These are phyloP conservation scores for Myotis planiceps DNA, from an alignment of 2,797 vertebrate species.

Conservation along the genomic window DNA sequence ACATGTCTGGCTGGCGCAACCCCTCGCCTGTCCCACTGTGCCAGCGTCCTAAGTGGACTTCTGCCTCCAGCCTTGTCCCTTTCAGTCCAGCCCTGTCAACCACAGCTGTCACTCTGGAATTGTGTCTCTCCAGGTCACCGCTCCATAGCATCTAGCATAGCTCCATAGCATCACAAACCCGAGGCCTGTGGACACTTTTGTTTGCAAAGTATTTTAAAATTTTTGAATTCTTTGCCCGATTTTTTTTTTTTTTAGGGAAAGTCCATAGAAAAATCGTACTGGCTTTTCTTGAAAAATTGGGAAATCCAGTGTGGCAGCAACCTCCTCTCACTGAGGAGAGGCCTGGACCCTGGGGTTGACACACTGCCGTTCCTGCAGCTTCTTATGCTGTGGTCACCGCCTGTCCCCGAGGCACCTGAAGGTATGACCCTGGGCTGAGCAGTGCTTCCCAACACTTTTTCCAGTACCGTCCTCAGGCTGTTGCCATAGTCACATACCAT, in stretches of 20 bases:
- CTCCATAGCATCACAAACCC: not conserved
- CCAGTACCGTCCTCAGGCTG: not conserved
- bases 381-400: not conserved
- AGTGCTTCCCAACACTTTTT: not conserved
- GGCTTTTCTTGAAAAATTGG: slow-evolving; percentile 1
- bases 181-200: not conserved
- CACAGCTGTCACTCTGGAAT: not conserved
- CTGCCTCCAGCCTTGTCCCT: not conserved
- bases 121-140: not conserved
- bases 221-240: not conserved
- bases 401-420: not conserved
- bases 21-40: not conserved
- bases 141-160: not conserved
- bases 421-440: not conserved
- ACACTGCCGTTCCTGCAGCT: not conserved
- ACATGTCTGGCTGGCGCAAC: not conserved
- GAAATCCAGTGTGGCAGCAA: not conserved
- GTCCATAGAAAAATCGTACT: not conserved
- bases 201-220: not conserved
- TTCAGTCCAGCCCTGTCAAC: not conserved
- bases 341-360: not conserved
- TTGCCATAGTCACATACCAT: not conserved
- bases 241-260: not conserved
- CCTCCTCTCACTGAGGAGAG: not conserved
- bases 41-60: not conserved